These are phyloP conservation scores for Lamproptera curius DNA, from an alignment of 2,888 invertebrate genomes.

Conservation along the genomic window DNA sequence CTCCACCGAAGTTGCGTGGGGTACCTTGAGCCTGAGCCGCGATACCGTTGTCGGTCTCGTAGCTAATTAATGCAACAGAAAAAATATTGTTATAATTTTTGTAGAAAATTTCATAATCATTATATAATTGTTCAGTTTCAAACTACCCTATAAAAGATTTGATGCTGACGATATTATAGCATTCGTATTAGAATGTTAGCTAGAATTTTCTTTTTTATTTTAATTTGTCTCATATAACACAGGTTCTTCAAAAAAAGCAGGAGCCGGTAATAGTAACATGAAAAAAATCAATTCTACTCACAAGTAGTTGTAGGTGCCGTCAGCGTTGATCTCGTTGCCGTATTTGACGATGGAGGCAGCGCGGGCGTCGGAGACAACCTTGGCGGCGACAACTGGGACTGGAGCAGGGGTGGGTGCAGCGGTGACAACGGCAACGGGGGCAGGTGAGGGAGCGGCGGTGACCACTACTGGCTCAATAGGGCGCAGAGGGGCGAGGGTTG, in stretches of 20 bases:
- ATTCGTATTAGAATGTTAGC: neutral
- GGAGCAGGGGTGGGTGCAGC: conserved; percentile 20
- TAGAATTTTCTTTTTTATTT: neutral
- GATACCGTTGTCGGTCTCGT: conserved; percentile 81
- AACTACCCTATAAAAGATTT: neutral
- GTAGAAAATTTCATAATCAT: neutral
- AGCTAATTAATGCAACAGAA: conserved; percentile 44
- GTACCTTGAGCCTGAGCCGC: conserved; percentile 77
- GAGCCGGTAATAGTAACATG: no score
- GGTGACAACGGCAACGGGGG: conserved; percentile 8
- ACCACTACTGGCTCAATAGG: conserved; percentile 3
- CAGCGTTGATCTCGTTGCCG: conserved; percentile 59
- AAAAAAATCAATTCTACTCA: no score
- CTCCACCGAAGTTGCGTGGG: conserved; percentile 70
- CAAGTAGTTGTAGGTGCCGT: conserved; percentile 72
- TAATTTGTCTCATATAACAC: no score
- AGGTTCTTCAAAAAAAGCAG: no score
- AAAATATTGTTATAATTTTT: neutral
- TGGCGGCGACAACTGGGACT: conserved; percentile 23
- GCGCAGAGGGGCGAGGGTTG: conserved; percentile 18
- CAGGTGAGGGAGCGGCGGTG: conserved; percentile 11
- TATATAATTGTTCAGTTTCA: neutral
- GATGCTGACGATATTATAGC: neutral
- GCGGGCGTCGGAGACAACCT: conserved; percentile 33
- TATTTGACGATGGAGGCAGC: conserved; percentile 45